Base-by-base conservation (phyloP, 2,797 vertebrate species). In the Amblyraja radiata region DNA sequence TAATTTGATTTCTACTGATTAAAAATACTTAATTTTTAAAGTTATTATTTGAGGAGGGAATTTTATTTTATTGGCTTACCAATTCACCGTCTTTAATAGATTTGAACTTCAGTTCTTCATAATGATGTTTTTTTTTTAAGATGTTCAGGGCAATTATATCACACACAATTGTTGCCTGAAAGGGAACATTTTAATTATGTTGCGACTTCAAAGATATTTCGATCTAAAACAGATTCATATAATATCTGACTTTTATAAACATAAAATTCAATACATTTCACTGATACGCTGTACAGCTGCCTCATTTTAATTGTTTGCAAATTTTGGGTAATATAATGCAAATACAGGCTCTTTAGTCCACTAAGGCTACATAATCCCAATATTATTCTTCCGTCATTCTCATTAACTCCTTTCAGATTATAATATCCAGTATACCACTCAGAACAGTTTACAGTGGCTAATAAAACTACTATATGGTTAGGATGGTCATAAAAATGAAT, bases 111-210 rank as follows among this genome's bases (percentile, higher is more conserved):
- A 97, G 96, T 95, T 97, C 97, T 78, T 95, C 95, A 94, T 98
- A 98, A 94, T 96, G 95, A 71, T 95, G 94, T 46, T 63, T 96
- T 94, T 97, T 98, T 93, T 95, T 96, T 94, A 95, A 96, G 94
- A 95, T 98, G 58, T 97, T 96, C 93, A 98, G 95, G 94, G 98
- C 96, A 78, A 98, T 94, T 93, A 97, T 68, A 93, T 98, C 97
- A 95, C 97, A 96, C 1, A 98, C 95, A 32, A 96, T 74, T 0
- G 97, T 97, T 0, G 97, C 95, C 98, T 99, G 71, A 95, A 93
- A 68, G n/a, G 78, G 93, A 79, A 95, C 18, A 39, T 92, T 76
- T 74, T 58, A 92, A 54, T 91, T 90, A 65, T 46, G 2, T 39
- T 32, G 54, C 11, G 28, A n/a, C 13, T 86, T 86, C 39, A 88